Base-by-base conservation (phyloP, 2,113 vertebrate species). In the Colius striatus region DNA sequence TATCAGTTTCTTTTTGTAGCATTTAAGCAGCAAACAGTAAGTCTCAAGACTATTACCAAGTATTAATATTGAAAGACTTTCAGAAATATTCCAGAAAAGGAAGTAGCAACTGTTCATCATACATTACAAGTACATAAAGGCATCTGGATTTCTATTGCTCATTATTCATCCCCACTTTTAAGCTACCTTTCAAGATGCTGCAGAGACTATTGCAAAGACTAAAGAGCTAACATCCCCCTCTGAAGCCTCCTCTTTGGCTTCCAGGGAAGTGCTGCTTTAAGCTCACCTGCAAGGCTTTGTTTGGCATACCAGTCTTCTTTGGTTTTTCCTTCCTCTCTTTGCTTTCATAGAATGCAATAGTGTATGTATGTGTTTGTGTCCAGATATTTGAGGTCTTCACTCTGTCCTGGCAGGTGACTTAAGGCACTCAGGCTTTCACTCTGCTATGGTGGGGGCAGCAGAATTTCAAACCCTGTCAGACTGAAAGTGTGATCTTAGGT, bases 71-170 rank as follows among this genome's bases (percentile, higher is more conserved):
- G 62, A 91, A 84, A 88, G 19, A 63, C 90, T 94, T 95, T 97
- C 84, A 63, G 60, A 23, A 93, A 29, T 13, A 81, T 88, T 97
- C 96, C 97, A 96, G 96, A 97, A 97, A 98, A 97, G 97, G 97
- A 97, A 93, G 95, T 73, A 71, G 63, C 72, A 53, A 76, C 45
- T 96, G 55, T 83, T 62, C 32, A 72, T 79, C 95, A 32, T 73
- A 72, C 78, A 82, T 97, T 97, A 95, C 85, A 60, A 71, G 77
- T 93, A 54, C 71, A 27, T 62, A 71, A 96, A 97, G 86, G 96
- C 92, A 96, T 97, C 95, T 84, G 71, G 34, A 43, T 89, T 92
- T 97, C 94, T 67, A 43, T 38, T 70, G 67, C 41, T 29, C 50
- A 11, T 80, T 51, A 63, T 36, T 90, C 73, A 80, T 77, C 72